phyloP scores from a whole-genome alignment of 1,140 invertebrate genomes.

The Phenacoccus solenopsis region DNA sequence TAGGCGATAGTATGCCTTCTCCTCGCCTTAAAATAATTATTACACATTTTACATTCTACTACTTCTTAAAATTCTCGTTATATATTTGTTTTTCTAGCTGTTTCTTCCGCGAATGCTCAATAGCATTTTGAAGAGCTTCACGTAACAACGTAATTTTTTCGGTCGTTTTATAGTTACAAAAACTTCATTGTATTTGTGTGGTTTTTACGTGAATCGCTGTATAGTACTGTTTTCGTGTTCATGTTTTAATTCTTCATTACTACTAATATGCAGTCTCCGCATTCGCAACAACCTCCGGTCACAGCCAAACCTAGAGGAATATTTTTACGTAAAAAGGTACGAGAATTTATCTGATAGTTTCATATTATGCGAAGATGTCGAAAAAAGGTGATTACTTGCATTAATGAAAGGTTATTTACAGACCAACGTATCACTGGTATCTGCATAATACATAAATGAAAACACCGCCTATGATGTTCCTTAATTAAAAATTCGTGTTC shows the following conservation, averaged over 20 bases:
- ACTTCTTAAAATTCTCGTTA: slow-evolving; percentile 10
- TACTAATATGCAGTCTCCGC: background rate
- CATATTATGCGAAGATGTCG: background rate
- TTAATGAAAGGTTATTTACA: background rate
- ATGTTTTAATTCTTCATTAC: background rate
- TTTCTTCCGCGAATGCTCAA: slow-evolving; percentile 10
- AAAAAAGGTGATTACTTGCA: background rate
- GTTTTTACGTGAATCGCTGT: background rate
- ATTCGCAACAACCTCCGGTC: background rate
- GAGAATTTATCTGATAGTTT: background rate
- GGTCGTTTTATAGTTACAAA: background rate
- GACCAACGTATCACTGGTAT: no score
- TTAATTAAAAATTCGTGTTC: no score
- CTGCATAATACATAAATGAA: no score
- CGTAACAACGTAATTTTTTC: slow-evolving; percentile 5
- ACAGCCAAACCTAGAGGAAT: background rate
- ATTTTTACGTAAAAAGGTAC: background rate
- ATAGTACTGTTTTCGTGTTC: background rate
- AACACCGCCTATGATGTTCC: no score
- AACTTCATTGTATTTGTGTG: no score
- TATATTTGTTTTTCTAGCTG: background rate
- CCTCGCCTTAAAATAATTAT: slow-evolving; percentile 12
- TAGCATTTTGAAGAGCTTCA: background rate
- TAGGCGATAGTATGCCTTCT: slow-evolving; percentile 13
- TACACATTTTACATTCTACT: slow-evolving; percentile 5